Base-by-base conservation (phyloP, 2,888 invertebrate genomes). In the Mystacides longicornis region DNA sequence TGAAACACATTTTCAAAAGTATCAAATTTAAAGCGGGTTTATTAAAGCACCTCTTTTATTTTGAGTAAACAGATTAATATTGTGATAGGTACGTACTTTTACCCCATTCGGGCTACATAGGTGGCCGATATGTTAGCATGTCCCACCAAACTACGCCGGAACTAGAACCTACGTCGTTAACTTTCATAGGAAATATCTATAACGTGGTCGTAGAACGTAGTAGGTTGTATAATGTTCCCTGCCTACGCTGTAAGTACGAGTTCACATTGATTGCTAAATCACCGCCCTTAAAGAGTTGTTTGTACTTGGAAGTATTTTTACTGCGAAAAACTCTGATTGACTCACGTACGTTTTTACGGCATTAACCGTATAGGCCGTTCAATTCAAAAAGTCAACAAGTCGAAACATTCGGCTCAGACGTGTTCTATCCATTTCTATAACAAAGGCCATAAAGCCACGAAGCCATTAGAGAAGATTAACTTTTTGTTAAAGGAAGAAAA, bases 291-390 rank as follows among this genome's bases (percentile, higher is more conserved):
- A 49, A 31, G 51, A 46, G 51, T 49, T 45, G 54, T 49, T 49
- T 37, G 37, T 27, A 27, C 37, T 37, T 37, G 14, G 37, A 14
- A n/a, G 7, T 37, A 37, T 48, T 54, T 59, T 57, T 52, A 55
- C 51, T 47, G 49, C 45, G 43, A 42, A 52, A 37, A 46, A 37
- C 23, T 49, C 49, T 56, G 59, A 59, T 59, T 59, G 56, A 52
- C 54, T 59, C 56, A 59, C 59, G 59, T 59, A 54, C 52, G 16
- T 14, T 42, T 54, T 45, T 59, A 57, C 49, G 46, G 49, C 33
- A 19, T 21, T 46, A 37, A 46, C 51, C 20, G 27, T 22, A 50
- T n/a, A 51, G 20, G 55, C 45, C 27, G 19, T 49, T 46, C 48
- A 54, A 54, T 51, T 37, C 42, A 18, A 46, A 46, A 52, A 48